Conservation (phyloP, 2,113 vertebrate genomes). For the Toxotes chatareus region DNA sequence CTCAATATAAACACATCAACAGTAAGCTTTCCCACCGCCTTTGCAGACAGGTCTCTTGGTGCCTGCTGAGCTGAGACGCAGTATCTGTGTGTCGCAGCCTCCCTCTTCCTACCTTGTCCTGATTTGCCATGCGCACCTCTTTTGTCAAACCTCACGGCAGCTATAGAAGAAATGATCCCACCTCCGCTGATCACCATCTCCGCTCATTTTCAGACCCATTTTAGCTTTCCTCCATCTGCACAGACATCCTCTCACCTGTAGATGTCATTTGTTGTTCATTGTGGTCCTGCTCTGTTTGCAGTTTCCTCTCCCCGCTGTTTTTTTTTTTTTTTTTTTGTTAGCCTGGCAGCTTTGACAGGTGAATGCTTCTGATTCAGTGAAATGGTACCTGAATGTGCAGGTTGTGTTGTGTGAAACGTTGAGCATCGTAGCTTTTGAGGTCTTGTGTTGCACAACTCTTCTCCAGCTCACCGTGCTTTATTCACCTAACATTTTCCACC, state of each 20-base stretch:
- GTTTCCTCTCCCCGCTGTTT: background rate
- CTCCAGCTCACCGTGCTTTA: background rate
- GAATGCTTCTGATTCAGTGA: background rate
- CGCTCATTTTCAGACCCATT: background rate
- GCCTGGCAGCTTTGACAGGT: background rate
- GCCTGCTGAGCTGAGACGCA: background rate
- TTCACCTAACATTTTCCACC: no score
- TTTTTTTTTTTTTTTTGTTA: no score
- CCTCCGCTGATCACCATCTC: background rate
- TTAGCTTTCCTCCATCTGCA: background rate
- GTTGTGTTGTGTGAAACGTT: background rate
- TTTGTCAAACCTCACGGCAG: background rate
- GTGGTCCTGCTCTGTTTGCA: background rate
- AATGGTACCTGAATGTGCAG: background rate
- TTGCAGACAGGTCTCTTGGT: background rate
- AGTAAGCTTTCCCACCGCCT: background rate
- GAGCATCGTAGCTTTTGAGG: no score
- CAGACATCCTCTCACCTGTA: conserved; percentile 1
- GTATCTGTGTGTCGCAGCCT: background rate
- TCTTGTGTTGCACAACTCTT: background rate
- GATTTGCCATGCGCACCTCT: conserved; percentile 1
- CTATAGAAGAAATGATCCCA: conserved; percentile 1
- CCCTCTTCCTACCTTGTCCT: background rate
- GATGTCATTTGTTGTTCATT: conserved; percentile 5
- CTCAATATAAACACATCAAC: background rate